Conservation (phyloP, 2,797 vertebrate genomes). For the Megaceryle alcyon region DNA sequence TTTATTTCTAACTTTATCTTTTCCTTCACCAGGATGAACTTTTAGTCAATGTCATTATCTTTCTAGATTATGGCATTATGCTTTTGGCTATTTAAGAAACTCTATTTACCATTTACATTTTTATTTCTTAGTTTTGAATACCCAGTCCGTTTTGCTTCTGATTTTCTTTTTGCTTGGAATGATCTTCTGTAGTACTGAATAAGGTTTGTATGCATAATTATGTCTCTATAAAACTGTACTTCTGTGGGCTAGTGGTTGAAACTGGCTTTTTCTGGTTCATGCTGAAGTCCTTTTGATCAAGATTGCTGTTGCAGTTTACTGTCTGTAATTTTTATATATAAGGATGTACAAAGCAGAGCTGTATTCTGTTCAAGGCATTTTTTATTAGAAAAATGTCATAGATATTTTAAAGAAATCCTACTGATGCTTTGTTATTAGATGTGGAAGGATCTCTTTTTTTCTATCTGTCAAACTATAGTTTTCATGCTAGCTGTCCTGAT, state of each 20-base stretch:
- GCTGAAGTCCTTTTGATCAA: neutral
- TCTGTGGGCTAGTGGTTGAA: neutral
- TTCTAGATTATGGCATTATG: neutral
- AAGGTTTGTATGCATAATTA: neutral
- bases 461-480: neutral
- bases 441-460: neutral
- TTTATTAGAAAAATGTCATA: neutral
- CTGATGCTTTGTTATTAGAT: neutral
- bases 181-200: neutral
- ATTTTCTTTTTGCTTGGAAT: neutral
- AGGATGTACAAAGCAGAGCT: neutral
- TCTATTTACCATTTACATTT: neutral
- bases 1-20: neutral
- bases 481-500: neutral
- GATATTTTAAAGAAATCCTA: neutral
- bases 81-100: neutral
- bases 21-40: neutral
- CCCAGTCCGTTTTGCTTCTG: neutral
- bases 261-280: neutral
- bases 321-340: neutral
- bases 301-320: neutral
- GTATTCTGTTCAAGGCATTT: neutral
- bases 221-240: neutral
- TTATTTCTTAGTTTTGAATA: neutral
- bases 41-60: neutral